phyloP scores from a whole-genome alignment of 2,888 invertebrate species.

The Acrocyrtus sp. region DNA sequence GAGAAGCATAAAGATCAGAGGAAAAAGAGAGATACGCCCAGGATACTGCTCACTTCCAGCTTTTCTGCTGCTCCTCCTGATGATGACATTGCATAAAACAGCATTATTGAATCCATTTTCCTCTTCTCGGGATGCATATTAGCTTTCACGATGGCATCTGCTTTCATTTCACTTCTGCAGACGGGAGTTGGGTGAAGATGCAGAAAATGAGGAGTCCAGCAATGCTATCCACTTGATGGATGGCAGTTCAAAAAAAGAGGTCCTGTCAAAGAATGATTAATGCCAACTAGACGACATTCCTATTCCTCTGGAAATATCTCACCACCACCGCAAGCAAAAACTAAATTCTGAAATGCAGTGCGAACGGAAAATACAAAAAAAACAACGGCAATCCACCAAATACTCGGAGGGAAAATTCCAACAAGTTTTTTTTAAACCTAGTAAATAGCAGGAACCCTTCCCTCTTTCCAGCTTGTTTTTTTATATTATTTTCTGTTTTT shows the following conservation, averaged over 20 bases:
- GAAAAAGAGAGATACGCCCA: conserved; percentile 39
- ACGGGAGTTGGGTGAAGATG: conserved; percentile 32
- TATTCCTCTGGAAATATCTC: conserved; percentile 49
- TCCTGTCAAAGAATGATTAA: conserved; percentile 64
- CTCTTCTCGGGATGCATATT: conserved; percentile 49
- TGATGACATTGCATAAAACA: conserved; percentile 55
- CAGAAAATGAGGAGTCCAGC: conserved; percentile 53
- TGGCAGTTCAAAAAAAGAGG: conserved; percentile 62
- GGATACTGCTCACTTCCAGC: conserved; percentile 37
- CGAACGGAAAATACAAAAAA: background rate
- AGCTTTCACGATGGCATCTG: conserved; percentile 52
- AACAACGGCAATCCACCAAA: background rate
- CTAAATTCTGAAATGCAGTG: conserved; percentile 13
- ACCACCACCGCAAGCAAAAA: conserved; percentile 42
- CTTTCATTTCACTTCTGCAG: conserved; percentile 55
- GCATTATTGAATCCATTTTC: conserved; percentile 53
- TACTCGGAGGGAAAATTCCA: background rate
- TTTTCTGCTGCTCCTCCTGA: conserved; percentile 24
- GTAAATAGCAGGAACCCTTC: conserved; percentile 20
- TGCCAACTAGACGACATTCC: conserved; percentile 63
- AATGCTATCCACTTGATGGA: conserved; percentile 63
- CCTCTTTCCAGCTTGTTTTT: background rate
- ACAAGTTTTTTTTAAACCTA: conserved; percentile 11
- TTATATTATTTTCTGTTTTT: conserved; percentile 1
- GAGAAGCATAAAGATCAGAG: background rate